These are phyloP conservation scores for Hylaeus anthracinus DNA, from an alignment of 1,140 invertebrate genomes.

Conservation along the genomic window DNA sequence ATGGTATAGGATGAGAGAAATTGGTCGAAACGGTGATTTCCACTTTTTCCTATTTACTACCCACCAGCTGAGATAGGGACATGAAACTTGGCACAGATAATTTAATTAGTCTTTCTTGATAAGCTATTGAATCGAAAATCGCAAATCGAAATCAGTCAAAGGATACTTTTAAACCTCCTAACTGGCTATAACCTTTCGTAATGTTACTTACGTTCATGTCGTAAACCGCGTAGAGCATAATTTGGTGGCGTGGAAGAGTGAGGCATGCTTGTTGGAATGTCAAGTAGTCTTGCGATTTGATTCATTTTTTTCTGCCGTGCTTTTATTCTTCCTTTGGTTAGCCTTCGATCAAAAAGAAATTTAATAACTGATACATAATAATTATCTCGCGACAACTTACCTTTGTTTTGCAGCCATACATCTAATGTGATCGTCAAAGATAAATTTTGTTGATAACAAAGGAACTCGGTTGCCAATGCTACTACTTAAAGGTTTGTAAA, in stretches of 20 bases:
- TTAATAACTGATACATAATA: slow-evolving; percentile 23
- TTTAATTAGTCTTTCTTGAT: too few species aligned
- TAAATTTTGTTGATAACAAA: slow-evolving; percentile 94
- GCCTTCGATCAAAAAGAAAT: slow-evolving; percentile 79
- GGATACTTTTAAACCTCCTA: too few species aligned
- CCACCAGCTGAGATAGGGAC: too few species aligned
- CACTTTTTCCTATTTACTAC: too few species aligned
- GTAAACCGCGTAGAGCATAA: slow-evolving; percentile 74
- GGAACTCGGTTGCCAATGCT: slow-evolving; percentile 87
- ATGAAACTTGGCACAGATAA: too few species aligned
- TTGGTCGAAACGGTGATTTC: too few species aligned
- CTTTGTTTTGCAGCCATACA: slow-evolving; percentile 98
- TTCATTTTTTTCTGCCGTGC: slow-evolving; percentile 98
- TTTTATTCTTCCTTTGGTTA: slow-evolving; percentile 93
- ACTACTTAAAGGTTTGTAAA: slow-evolving; percentile 89
- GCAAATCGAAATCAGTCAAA: too few species aligned
- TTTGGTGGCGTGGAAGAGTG: slow-evolving; percentile 81
- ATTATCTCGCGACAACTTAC: slow-evolving; percentile 76
- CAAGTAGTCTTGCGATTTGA: slow-evolving; percentile 94
- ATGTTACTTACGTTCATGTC: slow-evolving; percentile 72
- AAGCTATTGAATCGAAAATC: too few species aligned
- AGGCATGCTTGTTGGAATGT: slow-evolving; percentile 86
- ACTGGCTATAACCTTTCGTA: too few species aligned
- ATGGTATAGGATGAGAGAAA: too few species aligned
- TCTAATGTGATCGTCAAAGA: slow-evolving; percentile 99